phyloP scores from a whole-genome alignment of 1,140 invertebrate species.

The Galleria mellonella region DNA sequence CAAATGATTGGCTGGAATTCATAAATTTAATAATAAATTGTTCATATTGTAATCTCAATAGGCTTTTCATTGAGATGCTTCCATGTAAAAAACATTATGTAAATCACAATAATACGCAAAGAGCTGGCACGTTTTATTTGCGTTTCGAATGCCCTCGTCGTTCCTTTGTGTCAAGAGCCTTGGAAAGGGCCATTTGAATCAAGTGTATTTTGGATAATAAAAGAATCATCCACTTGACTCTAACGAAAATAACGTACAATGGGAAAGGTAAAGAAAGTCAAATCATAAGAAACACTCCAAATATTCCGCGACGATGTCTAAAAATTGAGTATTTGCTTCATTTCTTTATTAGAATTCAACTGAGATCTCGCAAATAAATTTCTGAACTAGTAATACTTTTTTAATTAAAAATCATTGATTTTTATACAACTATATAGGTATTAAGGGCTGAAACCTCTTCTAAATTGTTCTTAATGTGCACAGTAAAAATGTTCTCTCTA shows the following conservation, averaged over 20 bases:
- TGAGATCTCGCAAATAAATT: too few species aligned
- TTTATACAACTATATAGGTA: too few species aligned
- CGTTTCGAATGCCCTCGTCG: constrained; percentile 20
- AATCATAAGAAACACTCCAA: too few species aligned
- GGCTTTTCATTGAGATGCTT: constrained; percentile 2
- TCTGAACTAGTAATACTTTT: too few species aligned
- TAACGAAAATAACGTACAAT: constrained; percentile 17
- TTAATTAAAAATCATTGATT: too few species aligned
- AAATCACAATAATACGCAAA: constrained; percentile 31
- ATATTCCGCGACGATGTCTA: too few species aligned
- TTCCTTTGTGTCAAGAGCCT: constrained; percentile 36
- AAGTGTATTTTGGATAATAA: constrained; percentile 37
- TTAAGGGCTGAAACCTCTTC: too few species aligned
- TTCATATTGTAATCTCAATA: neutral
- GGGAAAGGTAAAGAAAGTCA: too few species aligned
- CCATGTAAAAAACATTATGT: constrained; percentile 26
- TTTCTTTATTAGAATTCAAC: too few species aligned
- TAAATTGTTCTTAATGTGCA: too few species aligned
- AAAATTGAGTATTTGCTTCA: too few species aligned
- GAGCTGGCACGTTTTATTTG: constrained; percentile 35
- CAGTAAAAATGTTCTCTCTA: too few species aligned
- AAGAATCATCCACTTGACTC: constrained; percentile 28
- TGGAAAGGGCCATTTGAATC: constrained; percentile 32
- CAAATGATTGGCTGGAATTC: neutral
- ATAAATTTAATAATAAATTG: constrained; percentile 1